Conservation (phyloP, 2,888 invertebrate genomes). For the Lycia hirtaria region DNA sequence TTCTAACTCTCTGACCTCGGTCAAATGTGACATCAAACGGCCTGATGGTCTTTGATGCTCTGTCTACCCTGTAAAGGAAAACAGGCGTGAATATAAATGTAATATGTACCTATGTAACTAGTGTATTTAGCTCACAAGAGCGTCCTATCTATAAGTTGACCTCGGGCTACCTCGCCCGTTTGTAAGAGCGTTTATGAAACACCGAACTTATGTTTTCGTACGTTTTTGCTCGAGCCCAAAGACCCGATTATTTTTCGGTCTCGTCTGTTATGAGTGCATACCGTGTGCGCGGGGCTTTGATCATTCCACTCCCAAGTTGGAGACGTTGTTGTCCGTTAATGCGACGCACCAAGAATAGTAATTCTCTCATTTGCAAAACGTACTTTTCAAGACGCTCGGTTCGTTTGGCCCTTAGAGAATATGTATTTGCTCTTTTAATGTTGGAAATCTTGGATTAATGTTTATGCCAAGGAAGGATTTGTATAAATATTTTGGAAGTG, state of each 20-base stretch:
- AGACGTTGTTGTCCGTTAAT: slow-evolving; percentile 20
- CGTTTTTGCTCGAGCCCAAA: too few relatives aligned
- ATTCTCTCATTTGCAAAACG: slow-evolving; percentile 16
- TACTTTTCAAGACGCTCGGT: not conserved
- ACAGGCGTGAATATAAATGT: too few relatives aligned
- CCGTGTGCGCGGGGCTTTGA: not conserved
- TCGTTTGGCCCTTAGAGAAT: slow-evolving; percentile 5
- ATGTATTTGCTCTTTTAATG: not conserved
- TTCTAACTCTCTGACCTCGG: too few relatives aligned
- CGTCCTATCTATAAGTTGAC: too few relatives aligned
- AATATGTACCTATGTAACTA: too few relatives aligned
- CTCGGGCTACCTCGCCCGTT: too few relatives aligned
- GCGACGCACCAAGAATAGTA: slow-evolving; percentile 19
- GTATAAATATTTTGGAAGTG: not conserved
- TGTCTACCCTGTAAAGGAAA: too few relatives aligned
- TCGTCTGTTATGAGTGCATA: not conserved
- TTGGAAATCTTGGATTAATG: slow-evolving; percentile 1
- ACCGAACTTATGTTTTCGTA: too few relatives aligned
- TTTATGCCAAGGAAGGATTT: not conserved
- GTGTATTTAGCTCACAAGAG: too few relatives aligned
- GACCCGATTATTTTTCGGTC: not conserved
- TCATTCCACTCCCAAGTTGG: not conserved
- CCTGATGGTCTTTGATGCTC: too few relatives aligned
- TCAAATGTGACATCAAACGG: too few relatives aligned
- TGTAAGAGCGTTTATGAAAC: too few relatives aligned